Evolutionary conservation across 2,797 vertebrate species (phyloP).

Genomic region (Spinus pinus): DNA sequence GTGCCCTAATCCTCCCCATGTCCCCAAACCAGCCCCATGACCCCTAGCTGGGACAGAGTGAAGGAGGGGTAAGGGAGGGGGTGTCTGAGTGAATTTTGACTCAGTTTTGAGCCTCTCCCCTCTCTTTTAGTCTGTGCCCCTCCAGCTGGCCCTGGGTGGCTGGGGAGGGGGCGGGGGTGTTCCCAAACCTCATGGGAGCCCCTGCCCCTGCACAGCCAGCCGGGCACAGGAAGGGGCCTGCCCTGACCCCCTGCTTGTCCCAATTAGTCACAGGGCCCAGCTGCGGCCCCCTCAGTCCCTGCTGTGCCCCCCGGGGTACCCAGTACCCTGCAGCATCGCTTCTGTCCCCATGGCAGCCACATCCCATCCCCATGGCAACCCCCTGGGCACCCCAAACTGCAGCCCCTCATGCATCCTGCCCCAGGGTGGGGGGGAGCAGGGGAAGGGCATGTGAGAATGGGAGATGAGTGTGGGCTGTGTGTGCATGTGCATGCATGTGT

Average conservation of each 20-base stretch:
- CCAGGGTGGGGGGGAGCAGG: neutral
- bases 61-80: too few relatives aligned
- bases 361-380: neutral
- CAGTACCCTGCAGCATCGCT: neutral
- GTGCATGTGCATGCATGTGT: too few relatives aligned
- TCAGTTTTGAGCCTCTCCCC: rapidly evolving
- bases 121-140: neutral
- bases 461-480: rapidly evolving
- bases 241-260: neutral
- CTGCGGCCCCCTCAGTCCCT: neutral
- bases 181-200: neutral
- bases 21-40: neutral
- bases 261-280: constrained; percentile 27
- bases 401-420: rapidly evolving
- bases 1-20: neutral
- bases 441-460: neutral
- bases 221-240: neutral
- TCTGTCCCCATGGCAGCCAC: neutral
- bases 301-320: neutral
- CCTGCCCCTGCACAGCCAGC: neutral
- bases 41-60: rapidly evolving
- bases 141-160: neutral
- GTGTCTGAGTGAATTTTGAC: neutral
- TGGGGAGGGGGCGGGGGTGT: neutral
- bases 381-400: neutral